These are phyloP conservation scores for Epinephelus coioides DNA, from an alignment of 2,797 vertebrate species.

Conservation along the genomic window DNA sequence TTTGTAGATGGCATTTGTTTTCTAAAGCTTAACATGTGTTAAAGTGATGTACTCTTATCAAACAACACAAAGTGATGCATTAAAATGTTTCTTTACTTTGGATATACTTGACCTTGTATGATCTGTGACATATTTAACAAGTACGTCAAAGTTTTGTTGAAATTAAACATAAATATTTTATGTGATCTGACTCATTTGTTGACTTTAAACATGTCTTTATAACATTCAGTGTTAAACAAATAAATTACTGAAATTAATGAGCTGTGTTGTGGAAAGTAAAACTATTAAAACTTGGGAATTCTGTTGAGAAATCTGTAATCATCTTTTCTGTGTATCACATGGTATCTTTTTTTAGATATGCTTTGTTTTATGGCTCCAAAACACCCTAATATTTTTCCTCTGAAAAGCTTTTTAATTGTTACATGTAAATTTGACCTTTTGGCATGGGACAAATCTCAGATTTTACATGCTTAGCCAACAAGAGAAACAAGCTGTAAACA, in stretches of 20 bases:
- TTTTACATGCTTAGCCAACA: too few species aligned
- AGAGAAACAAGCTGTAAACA: background rate
- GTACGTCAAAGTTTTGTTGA: slow-evolving; percentile 21
- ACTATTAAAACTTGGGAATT: too few species aligned
- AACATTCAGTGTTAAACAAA: background rate
- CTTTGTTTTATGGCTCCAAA: background rate
- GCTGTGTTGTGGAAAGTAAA: background rate
- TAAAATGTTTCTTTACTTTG: slow-evolving; percentile 24
- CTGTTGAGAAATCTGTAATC: background rate
- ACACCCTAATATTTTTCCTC: too few species aligned
- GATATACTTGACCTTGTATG: slow-evolving; percentile 15
- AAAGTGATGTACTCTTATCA: slow-evolving; percentile 45
- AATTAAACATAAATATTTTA: slow-evolving; percentile 30
- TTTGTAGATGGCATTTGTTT: slow-evolving; percentile 28
- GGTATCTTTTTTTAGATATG: background rate
- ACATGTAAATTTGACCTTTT: background rate
- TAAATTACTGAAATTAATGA: background rate
- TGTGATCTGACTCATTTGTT: slow-evolving; percentile 22
- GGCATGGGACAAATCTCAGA: too few species aligned
- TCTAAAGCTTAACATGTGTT: slow-evolving; percentile 34
- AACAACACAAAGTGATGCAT: slow-evolving; percentile 46
- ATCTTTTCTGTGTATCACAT: background rate
- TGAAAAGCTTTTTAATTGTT: too few species aligned
- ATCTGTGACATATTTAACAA: slow-evolving; percentile 41
- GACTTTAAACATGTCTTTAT: background rate